These are phyloP conservation scores for Ceratina japonica DNA, from an alignment of 1,140 invertebrate species.

Conservation along the genomic window DNA sequence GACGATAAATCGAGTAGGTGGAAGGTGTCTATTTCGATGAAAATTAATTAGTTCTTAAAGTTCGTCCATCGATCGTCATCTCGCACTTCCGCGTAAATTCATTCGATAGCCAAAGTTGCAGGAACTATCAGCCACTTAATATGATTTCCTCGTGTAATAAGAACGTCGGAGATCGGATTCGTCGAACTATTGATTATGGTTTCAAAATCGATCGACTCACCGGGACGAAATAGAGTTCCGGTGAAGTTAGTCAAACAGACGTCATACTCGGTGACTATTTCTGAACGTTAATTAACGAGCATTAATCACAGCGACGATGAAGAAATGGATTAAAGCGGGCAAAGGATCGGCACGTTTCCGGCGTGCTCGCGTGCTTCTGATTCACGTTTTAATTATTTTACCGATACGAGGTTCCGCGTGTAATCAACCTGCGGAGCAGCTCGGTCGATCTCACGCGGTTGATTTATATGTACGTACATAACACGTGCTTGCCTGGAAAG, in stretches of 20 bases:
- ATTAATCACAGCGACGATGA: too few relatives aligned
- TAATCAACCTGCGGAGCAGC: constrained; percentile 11
- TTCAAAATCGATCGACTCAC: too few relatives aligned
- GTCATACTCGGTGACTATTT: too few relatives aligned
- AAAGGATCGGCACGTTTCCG: not conserved
- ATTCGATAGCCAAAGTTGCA: not conserved
- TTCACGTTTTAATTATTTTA: constrained; percentile 31
- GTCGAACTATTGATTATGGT: not conserved
- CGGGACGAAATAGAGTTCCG: too few relatives aligned
- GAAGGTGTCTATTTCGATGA: too few relatives aligned
- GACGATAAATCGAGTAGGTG: too few relatives aligned
- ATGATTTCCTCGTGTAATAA: not conserved
- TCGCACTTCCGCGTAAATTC: not conserved
- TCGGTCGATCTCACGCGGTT: constrained; percentile 10
- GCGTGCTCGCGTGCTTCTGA: constrained; percentile 3
- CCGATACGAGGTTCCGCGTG: not conserved
- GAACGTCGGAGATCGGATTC: not conserved
- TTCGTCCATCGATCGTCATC: not conserved
- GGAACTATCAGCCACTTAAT: not conserved
- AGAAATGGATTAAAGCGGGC: too few relatives aligned
- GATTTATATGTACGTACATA: constrained; percentile 21
- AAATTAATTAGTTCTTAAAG: too few relatives aligned
- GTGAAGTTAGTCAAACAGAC: too few relatives aligned
- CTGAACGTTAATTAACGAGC: too few relatives aligned
- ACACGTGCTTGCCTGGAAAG: constrained; percentile 3